Percentiles rank a stretch among this genome's conserved stretches.
Conservation (phyloP, 2,888 invertebrate genomes). For the Euspilapteryx auroguttella region DNA sequence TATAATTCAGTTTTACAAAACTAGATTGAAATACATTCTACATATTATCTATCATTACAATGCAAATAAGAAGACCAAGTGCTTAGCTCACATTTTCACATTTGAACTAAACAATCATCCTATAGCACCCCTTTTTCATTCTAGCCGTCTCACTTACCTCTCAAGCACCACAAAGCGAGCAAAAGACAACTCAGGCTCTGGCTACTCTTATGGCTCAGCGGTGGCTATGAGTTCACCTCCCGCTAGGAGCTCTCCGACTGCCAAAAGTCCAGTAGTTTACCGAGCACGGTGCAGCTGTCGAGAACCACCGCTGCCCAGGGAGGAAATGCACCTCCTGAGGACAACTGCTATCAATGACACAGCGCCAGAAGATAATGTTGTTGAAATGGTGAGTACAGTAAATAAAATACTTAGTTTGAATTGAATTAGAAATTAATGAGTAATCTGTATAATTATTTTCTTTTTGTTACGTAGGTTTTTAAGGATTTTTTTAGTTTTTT, state of each 20-base stretch:
- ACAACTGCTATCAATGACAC: conserved; percentile 42
- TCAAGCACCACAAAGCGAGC: conserved; percentile 34
- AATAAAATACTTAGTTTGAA: no score
- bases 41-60: no score
- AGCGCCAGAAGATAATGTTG: conserved; percentile 16
- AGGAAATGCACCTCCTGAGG: conserved; percentile 28
- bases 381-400: conserved; percentile 27
- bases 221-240: conserved; percentile 14
- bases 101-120: no score
- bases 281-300: conserved; percentile 9
- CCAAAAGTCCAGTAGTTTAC: not conserved
- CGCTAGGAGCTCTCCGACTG: not conserved
- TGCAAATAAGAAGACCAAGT: no score
- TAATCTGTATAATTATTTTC: no score
- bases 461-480: no score
- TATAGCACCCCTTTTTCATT: conserved; percentile 12
- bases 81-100: no score
- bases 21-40: no score
- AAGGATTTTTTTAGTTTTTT: no score
- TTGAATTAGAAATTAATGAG: no score
- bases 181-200: conserved; percentile 43
- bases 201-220: conserved; percentile 42
- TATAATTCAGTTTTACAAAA: no score
- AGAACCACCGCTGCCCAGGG: conserved; percentile 17
- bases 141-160: conserved; percentile 27